phyloP scores from a whole-genome alignment of 2,797 vertebrate species.

The Monodelphis domestica region DNA sequence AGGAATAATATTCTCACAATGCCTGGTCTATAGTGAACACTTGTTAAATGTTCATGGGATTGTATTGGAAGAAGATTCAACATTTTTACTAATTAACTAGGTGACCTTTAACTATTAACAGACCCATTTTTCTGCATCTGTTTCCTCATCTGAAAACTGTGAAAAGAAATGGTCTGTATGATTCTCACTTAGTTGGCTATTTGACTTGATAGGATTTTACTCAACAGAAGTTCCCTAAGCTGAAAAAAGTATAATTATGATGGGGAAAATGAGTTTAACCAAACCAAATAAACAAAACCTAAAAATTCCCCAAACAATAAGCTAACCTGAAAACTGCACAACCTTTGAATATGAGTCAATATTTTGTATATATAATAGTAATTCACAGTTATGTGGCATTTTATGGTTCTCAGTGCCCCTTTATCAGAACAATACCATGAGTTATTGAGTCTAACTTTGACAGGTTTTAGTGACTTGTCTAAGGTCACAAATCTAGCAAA shows the following conservation, averaged over 20 bases:
- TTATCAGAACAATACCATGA: neutral
- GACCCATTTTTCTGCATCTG: neutral
- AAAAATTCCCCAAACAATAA: neutral
- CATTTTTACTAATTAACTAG: neutral
- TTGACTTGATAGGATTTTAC: neutral
- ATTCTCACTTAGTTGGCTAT: neutral
- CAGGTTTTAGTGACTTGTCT: neutral
- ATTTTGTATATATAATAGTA: neutral
- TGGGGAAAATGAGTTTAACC: neutral
- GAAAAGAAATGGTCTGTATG: neutral
- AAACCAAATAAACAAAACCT: neutral
- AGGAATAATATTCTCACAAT: neutral
- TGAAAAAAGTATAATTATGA: neutral
- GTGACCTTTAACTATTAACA: neutral
- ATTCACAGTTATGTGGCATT: neutral
- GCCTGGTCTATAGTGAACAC: neutral
- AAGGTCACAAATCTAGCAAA: too few relatives aligned
- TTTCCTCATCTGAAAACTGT: neutral
- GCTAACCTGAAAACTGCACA: neutral
- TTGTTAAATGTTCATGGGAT: neutral
- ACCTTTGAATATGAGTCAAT: neutral
- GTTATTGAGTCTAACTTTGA: neutral
- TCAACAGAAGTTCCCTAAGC: neutral
- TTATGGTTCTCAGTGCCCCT: neutral
- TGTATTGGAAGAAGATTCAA: neutral